Evolutionary conservation across 1,140 invertebrate species (phyloP), one percentile per base, ranked within the genome.

Genomic region (Himalopsyche phryganea): DNA sequence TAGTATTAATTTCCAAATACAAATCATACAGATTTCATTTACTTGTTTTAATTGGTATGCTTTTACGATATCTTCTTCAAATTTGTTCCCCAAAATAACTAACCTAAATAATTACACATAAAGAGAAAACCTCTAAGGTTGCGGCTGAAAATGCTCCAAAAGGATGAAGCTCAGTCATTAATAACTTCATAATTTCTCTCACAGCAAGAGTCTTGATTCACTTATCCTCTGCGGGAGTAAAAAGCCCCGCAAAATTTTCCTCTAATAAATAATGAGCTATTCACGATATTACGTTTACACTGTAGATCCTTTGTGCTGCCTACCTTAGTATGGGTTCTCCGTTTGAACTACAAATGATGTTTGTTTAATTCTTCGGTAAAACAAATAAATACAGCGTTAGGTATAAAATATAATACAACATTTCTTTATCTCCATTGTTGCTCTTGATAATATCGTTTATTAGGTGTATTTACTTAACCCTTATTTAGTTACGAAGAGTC

Each of bases 181-280:
- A 53, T 53, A 53, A 53, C 41, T 45, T 46, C 28, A 53, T 53
- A 44, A 53, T 53, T 53, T 53, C 51, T 7, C 42, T 35, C 42
- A 23, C 41, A 11, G 19, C 50, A 40, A 40, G n/a, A 19, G 14
- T 45, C 18, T 19, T 45, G 42, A 45, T 45, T 45, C 13, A 45
- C 42, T 45, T 45, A 45, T 10, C 42, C 18, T 15, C 42, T 10
- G 18, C 6, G 18, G 42, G 18, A 19, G 14, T 45, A 17, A 45
- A 45, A 20, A 19, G 14, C 13, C 42, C 42, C 14, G 14, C 14
- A 20, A 45, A 45, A 15, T 45, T 45, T 45, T 17, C 9, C 14
- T 17, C 17, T 17, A 45, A 15, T 15, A 45, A 45, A 15, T 15
- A 45, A 17, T 45, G 42, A 45, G 42, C 42, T 19, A 45, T 45